A percentile compares a stretch with the other conserved stretches of the same genome.
Evolutionary conservation across 1,140 invertebrate species (phyloP).

Genomic region (Uloborus diversus): DNA sequence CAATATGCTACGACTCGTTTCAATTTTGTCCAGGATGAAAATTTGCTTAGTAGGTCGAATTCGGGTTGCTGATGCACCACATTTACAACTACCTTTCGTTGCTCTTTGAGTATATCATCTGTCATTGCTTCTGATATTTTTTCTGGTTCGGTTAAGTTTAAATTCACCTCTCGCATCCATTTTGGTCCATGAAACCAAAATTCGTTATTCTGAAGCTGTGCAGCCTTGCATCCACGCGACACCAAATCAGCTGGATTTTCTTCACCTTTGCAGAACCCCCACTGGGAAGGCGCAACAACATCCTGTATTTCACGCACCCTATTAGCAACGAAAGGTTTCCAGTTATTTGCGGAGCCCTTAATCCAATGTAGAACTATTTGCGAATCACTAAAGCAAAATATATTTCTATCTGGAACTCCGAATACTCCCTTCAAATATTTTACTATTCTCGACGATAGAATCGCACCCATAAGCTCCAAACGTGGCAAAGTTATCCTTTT

Average conservation of each 20-base stretch:
- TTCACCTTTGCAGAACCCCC: background rate
- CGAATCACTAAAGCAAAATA: background rate
- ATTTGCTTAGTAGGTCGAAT: too few species aligned
- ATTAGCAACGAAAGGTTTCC: constrained; percentile 7
- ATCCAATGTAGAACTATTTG: background rate
- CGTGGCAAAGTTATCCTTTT: background rate
- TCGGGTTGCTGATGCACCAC: too few species aligned
- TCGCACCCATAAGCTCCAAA: constrained; percentile 22
- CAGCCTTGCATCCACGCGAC: background rate
- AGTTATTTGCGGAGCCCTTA: background rate
- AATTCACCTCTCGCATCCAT: background rate
- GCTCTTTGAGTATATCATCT: too few species aligned
- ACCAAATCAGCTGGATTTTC: background rate
- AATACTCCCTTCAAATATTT: constrained; percentile 3
- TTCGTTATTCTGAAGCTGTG: background rate
- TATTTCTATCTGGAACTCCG: background rate
- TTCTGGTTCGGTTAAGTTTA: background rate
- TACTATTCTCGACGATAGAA: background rate
- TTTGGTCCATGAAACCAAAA: background rate
- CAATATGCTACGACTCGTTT: too few species aligned
- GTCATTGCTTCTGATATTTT: too few species aligned
- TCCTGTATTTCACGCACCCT: background rate
- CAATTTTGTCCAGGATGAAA: too few species aligned
- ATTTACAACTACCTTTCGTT: too few species aligned
- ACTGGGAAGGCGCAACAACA: background rate